phyloP scores from a whole-genome alignment of 1,140 invertebrate genomes.

The Colletes latitarsis region DNA sequence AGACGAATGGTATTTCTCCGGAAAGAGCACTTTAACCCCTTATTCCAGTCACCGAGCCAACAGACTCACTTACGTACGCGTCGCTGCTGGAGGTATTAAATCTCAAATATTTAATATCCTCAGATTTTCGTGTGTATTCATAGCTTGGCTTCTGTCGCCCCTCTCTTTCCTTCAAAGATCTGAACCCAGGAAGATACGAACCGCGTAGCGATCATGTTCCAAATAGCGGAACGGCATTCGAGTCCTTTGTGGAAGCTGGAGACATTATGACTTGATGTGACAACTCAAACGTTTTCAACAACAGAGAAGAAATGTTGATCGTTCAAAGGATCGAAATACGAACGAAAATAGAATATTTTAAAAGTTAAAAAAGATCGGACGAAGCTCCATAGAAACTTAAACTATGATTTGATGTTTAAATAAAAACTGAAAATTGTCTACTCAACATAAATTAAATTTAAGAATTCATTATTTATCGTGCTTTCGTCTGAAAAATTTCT shows the following conservation, averaged over 20 bases:
- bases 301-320: neutral
- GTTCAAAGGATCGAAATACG: neutral
- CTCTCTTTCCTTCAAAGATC: neutral
- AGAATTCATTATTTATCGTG: no score
- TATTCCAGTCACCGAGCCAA: neutral
- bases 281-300: neutral
- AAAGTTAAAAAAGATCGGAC: no score
- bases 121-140: constrained; percentile 53
- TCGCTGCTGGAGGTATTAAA: constrained; percentile 60
- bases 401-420: no score
- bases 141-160: neutral
- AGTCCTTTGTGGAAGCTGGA: neutral
- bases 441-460: no score
- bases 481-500: no score
- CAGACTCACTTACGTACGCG: constrained; percentile 51
- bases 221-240: constrained; percentile 31
- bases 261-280: constrained; percentile 22
- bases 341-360: neutral
- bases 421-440: no score
- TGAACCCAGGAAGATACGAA: neutral
- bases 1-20: constrained; percentile 46
- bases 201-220: constrained; percentile 14
- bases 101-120: constrained; percentile 72
- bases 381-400: no score
- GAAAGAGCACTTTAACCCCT: neutral